Conservation (phyloP, 2,888 invertebrate genomes). For the Ferdinandea cuprea region DNA sequence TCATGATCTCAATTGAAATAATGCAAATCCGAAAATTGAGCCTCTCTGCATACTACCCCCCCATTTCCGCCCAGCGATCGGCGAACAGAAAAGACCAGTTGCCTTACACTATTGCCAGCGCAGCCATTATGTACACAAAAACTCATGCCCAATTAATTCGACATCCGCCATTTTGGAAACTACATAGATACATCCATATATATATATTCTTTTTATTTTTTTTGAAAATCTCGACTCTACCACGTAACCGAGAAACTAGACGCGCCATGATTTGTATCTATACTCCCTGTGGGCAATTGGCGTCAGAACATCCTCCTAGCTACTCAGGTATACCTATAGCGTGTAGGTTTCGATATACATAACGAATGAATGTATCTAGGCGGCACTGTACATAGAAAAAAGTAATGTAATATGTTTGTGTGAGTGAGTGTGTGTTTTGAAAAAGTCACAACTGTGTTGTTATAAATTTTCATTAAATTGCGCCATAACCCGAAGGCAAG, state of each 20-base stretch:
- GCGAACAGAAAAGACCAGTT: slow-evolving; percentile 43
- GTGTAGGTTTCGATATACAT: slow-evolving; percentile 18
- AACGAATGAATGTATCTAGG: slow-evolving; percentile 42
- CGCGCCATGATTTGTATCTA: slow-evolving; percentile 66
- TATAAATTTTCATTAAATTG: slow-evolving; percentile 71
- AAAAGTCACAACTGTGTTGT: slow-evolving; percentile 65
- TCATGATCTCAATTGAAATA: slow-evolving; percentile 64
- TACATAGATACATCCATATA: too few relatives aligned
- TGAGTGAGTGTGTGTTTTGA: slow-evolving; percentile 39
- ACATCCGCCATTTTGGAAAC: slow-evolving; percentile 71
- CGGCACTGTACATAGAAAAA: not conserved
- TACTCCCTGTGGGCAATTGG: slow-evolving; percentile 63
- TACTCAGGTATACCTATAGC: slow-evolving; percentile 38
- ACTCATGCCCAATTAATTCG: slow-evolving; percentile 72
- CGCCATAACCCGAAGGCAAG: slow-evolving; percentile 61
- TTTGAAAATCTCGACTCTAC: slow-evolving; percentile 18
- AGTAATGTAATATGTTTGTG: not conserved
- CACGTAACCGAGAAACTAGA: slow-evolving; percentile 70
- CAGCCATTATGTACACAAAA: slow-evolving; percentile 68
- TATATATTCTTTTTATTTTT: slow-evolving; percentile 7
- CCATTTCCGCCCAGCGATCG: not conserved
- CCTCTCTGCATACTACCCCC: not conserved
- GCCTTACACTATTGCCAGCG: slow-evolving; percentile 46
- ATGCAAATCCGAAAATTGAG: slow-evolving; percentile 48
- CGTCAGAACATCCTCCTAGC: slow-evolving; percentile 61